A percentile compares a stretch with the other conserved stretches of the same genome.
Evolutionary conservation across 2,888 invertebrate species (phyloP).

Genomic region (Eupelmus urozonus): DNA sequence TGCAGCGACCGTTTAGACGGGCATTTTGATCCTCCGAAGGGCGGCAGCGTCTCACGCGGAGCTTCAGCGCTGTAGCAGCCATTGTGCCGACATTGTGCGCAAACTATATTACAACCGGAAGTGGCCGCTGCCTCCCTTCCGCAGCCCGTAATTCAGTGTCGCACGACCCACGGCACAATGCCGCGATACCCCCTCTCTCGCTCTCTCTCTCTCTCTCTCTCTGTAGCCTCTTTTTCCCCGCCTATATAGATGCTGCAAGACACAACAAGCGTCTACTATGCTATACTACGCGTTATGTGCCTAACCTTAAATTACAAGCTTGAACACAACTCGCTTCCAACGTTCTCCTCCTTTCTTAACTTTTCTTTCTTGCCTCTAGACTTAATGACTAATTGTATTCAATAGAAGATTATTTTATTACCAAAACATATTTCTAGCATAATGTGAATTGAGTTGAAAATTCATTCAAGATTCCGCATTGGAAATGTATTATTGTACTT

Average conservation of each 20-base stretch:
- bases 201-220: background rate
- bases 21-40: slow-evolving; percentile 74
- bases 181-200: slow-evolving; percentile 22
- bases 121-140: slow-evolving; percentile 76
- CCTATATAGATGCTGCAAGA: slow-evolving; percentile 48
- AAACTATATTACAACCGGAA: slow-evolving; percentile 77
- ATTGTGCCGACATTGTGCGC: slow-evolving; percentile 75
- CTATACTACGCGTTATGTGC: slow-evolving; percentile 59
- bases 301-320: slow-evolving; percentile 65
- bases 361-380: too few relatives aligned
- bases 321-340: too few relatives aligned
- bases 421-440: too few relatives aligned
- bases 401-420: too few relatives aligned
- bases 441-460: too few relatives aligned
- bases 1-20: slow-evolving; percentile 65
- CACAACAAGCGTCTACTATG: slow-evolving; percentile 29
- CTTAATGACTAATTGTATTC: too few relatives aligned
- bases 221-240: slow-evolving; percentile 11
- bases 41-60: slow-evolving; percentile 62
- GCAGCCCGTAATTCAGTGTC: slow-evolving; percentile 76
- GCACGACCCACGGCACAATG: slow-evolving; percentile 66
- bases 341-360: too few relatives aligned
- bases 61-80: slow-evolving; percentile 54
- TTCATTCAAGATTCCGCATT: too few relatives aligned
- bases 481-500: too few relatives aligned